Evolutionary conservation across 2,888 invertebrate genomes (phyloP).

Genomic region (Ceriagrion tenellum): DNA sequence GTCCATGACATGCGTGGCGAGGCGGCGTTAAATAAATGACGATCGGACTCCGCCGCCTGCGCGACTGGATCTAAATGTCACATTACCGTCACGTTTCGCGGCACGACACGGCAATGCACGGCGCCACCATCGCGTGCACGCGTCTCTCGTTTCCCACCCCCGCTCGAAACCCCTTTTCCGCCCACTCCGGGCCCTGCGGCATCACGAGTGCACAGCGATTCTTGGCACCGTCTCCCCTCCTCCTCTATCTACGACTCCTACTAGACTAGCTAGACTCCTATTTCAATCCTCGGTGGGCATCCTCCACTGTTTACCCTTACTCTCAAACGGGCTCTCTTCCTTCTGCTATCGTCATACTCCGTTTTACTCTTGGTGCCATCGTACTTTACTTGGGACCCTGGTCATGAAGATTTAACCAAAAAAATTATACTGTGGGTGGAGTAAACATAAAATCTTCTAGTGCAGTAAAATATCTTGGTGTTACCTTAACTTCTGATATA

Average conservation of each 20-base stretch:
- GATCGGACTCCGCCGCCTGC: constrained; percentile 57
- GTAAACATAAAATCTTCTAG: too few relatives aligned
- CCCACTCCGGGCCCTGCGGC: not conserved
- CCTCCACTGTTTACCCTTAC: not conserved
- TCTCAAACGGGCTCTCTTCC: not conserved
- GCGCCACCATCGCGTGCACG: constrained; percentile 58
- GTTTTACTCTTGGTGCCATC: too few relatives aligned
- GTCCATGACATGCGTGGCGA: constrained; percentile 56
- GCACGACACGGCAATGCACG: constrained; percentile 55
- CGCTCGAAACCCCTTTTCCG: not conserved
- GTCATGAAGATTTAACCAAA: too few relatives aligned
- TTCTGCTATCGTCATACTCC: not conserved
- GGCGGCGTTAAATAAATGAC: constrained; percentile 66
- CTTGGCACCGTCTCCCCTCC: not conserved
- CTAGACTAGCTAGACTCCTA: too few relatives aligned
- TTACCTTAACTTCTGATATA: too few relatives aligned
- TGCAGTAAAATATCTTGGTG: too few relatives aligned
- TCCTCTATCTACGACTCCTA: not conserved
- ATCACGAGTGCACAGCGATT: constrained; percentile 32
- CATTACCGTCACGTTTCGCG: constrained; percentile 66
- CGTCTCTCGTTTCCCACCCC: not conserved
- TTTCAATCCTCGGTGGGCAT: not conserved
- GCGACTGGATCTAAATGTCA: constrained; percentile 65
- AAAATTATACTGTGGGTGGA: too few relatives aligned
- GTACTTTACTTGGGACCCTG: too few relatives aligned